These are phyloP conservation scores for Eulemur macaco DNA, from an alignment of 2,113 vertebrate genomes.

Conservation along the genomic window DNA sequence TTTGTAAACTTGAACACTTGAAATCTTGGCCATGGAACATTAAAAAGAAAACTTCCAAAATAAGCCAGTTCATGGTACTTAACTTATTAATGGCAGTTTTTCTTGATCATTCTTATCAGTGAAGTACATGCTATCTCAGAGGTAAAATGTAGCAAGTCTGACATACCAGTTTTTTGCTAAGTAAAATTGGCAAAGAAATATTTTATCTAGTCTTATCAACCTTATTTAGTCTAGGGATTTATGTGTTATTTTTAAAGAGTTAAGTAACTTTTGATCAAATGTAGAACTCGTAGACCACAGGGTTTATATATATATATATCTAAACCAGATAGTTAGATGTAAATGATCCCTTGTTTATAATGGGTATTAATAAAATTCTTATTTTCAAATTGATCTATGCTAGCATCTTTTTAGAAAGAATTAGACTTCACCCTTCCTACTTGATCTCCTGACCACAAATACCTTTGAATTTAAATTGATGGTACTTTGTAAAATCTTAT, in stretches of 20 bases:
- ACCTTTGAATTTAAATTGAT: slow-evolving; percentile 21
- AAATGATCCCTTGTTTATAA: neutral
- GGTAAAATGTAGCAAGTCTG: neutral
- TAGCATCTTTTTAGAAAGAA: neutral
- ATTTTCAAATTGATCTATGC: neutral
- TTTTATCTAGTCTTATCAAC: neutral
- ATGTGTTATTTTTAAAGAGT: neutral
- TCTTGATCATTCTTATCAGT: neutral
- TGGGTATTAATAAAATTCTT: neutral
- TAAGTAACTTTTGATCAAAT: neutral
- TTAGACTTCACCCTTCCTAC: neutral
- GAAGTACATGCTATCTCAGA: neutral
- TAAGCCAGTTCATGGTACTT: neutral
- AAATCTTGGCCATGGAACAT: neutral
- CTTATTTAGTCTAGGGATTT: neutral
- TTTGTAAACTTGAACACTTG: neutral
- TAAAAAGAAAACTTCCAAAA: neutral
- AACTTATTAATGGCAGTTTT: neutral
- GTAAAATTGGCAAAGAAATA: neutral
- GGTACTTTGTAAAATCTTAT: neutral
- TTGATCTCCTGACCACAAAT: neutral
- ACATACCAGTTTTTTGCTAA: neutral
- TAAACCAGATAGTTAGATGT: neutral
- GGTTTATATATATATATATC: neutral
- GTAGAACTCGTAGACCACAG: neutral